Evolutionary conservation across 2,888 invertebrate species (phyloP).

Genomic region (Lepidochitona cinerea): DNA sequence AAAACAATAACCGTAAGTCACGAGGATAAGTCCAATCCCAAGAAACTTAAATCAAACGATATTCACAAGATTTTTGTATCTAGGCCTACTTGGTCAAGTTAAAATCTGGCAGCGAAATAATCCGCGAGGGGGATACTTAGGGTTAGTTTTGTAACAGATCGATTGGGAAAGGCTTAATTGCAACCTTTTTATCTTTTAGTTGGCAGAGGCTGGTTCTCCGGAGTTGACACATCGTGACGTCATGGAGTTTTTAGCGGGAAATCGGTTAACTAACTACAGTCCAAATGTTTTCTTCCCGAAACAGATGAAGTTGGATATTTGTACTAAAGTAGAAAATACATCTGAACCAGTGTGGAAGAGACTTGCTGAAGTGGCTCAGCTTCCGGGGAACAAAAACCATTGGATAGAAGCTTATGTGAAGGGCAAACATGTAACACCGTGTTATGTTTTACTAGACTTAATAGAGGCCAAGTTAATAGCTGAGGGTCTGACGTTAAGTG

Average conservation of each 20-base stretch:
- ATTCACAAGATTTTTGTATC: too few species aligned
- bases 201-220: neutral
- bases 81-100: too few species aligned
- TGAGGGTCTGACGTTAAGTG: neutral
- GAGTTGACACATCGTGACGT: neutral
- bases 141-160: too few species aligned
- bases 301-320: neutral
- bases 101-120: too few species aligned
- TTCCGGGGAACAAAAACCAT: neutral
- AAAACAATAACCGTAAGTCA: too few species aligned
- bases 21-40: too few species aligned
- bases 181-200: too few species aligned
- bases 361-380: neutral
- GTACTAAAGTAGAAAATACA: neutral
- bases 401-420: neutral
- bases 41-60: too few species aligned
- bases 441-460: slow-evolving; percentile 3
- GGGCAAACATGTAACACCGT: neutral
- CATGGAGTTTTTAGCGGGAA: neutral
- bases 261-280: neutral
- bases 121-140: too few species aligned
- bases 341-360: neutral
- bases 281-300: neutral
- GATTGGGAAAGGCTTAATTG: too few species aligned
- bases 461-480: slow-evolving; percentile 3